Base-by-base conservation (phyloP, 2,113 vertebrate genomes). In the Rissa tridactyla region DNA sequence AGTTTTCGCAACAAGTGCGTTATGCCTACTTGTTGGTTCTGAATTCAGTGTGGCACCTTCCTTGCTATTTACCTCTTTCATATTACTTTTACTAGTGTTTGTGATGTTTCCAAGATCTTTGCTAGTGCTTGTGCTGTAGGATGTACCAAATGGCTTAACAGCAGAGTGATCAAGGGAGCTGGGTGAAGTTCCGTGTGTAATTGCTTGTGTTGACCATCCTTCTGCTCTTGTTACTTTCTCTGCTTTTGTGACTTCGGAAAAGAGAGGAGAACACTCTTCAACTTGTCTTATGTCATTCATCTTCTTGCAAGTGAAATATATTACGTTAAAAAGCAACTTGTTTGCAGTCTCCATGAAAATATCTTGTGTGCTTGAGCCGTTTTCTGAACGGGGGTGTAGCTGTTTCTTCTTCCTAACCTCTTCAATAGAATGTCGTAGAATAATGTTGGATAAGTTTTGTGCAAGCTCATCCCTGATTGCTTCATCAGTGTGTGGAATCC, bases 241-340 rank as follows among this genome's bases (percentile, higher is more conserved):
- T 47, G 42, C 60, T 64, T 93, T 60, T 34, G 68, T 72, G 26
- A 94, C 93, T n/a, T 96, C 91, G 0, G 95, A 65, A 70, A 97
- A 93, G 54, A 92, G 38, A 40, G 86, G 40, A 52, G 98, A 94
- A 77, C 95, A 94, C 42, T 98, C 97, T 64, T 98, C 97, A 60
- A 79, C 90, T 75, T 96, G 97, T 55, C 97, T 98, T 64, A 99
- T 97, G 44, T 98, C 98, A 2, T 97, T 97, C 96, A 99, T 99
- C 97, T 99, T 99, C 96, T 98, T 98, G 94, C 98, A 99, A 6
- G 99, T 99, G 94, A 98, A 98, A 95, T 98, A 98, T 32, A 99
- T 98, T 51, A 99, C 96, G 8, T 98, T 98, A 96, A 99, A 99
- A 23, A 99, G 98, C 96, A 99, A 97, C 60, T 98, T 98, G 4